Base-by-base conservation (phyloP, 2,888 invertebrate genomes). In the Cetonia aurata region DNA sequence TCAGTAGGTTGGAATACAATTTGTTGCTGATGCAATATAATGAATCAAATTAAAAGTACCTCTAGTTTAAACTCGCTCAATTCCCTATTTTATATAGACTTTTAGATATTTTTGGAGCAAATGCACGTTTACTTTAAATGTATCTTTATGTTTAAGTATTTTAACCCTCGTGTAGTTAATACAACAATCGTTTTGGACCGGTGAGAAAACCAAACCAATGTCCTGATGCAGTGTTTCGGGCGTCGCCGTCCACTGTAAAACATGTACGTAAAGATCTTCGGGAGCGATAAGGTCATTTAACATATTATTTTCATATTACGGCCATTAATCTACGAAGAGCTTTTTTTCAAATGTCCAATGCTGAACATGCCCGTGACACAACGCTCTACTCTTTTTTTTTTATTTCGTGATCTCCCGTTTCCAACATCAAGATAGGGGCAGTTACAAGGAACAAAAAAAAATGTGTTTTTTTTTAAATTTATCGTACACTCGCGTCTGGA, bases 401-500 rank as follows among this genome's bases (percentile, higher is more conserved):
- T 6, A 10, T 37, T 48, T 62, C 9, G 12, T 48, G 13, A 33
- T 62, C 37, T 62, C 48, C 50, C 48, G 50, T 50, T 62, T 37
- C 50, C 62, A 50, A 17, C 50, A 62, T 62, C 62, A 62, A 62
- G 62, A 62, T 62, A 62, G 33, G 62, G 62, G 62, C 62, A 50
- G 50, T 25, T 50, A 62, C 48, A 37, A 62, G 62, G 62, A 62
- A 62, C 37, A 62, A 62, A 62, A 60, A 55, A 62, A 62, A 62
- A 50, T 37, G 37, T 37, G 3, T 37, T 62, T 62, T 37, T 62
- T 62, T 69, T 60, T 42, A 53, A 69, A 69, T 69, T 69, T 69
- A 69, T 69, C 48, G 69, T 69, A 48, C 42, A 65, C 53, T 62
- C 41, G 42, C 62, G 65, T 62, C 62, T 66, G 70, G 56, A 70